Conservation (phyloP, 2,797 vertebrate genomes). For the Hoplostethus atlanticus region DNA sequence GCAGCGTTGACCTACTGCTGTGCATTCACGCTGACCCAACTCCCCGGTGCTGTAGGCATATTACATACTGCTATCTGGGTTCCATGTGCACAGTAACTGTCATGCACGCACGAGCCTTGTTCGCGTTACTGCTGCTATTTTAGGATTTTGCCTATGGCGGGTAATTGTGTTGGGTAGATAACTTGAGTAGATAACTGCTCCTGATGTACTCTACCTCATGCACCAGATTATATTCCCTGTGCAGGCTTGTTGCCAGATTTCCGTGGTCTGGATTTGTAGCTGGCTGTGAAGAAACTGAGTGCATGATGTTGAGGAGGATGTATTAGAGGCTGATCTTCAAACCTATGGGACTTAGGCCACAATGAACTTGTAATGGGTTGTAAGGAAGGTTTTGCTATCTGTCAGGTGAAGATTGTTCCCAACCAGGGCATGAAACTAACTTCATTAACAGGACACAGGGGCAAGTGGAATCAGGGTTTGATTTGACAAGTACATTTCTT, state of each 20-base stretch:
- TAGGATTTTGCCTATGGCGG: slow-evolving; percentile 49
- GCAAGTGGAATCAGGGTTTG: background rate
- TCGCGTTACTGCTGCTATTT: slow-evolving; percentile 54
- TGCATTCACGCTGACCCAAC: background rate
- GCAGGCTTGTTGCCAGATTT: slow-evolving; percentile 21
- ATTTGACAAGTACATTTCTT: background rate
- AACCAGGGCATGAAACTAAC: background rate
- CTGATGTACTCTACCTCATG: slow-evolving; percentile 43
- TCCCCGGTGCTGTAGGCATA: too few species aligned
- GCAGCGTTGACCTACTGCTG: slow-evolving; percentile 27
- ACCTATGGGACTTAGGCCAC: slow-evolving; percentile 17
- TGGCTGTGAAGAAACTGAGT: background rate
- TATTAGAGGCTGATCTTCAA: background rate
- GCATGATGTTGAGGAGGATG: slow-evolving; percentile 15
- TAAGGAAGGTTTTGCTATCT: background rate
- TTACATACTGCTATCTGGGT: background rate
- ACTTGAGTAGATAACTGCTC: slow-evolving; percentile 43
- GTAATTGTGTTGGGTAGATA: slow-evolving; percentile 58
- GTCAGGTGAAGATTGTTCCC: background rate
- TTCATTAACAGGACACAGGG: background rate
- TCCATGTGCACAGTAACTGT: slow-evolving; percentile 10
- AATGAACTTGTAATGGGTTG: background rate
- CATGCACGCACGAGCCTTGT: slow-evolving; percentile 39
- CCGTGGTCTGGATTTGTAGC: slow-evolving; percentile 1
- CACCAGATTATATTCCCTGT: slow-evolving; percentile 32